Evolutionary conservation across 2,888 invertebrate genomes (phyloP), one percentile per base, ranked within the genome.

Genomic region (Trachelus tabidus): DNA sequence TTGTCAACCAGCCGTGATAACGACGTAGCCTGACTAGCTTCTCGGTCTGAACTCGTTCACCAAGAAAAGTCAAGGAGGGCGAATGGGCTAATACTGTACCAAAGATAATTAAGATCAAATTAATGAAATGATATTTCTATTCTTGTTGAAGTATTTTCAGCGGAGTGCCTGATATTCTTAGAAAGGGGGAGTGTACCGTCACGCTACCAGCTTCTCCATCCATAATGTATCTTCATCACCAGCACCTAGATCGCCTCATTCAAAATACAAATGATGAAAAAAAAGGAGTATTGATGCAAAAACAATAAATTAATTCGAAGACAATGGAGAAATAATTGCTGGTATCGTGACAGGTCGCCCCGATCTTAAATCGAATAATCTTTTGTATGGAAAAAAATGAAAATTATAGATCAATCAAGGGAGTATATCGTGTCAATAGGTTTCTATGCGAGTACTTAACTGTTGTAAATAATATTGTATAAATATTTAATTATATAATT

Each of bases 81-180:
- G 81, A 79, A 85, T 81, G 82, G 81, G 83, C 81, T 82, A 85
- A 81, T 79, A 79, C 80, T 86, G 84, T 87, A 88, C 86, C 88
- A 88, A 89, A 89, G 89, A 87, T 82, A 83, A 84, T 80, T 83
- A 84, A 81, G 81, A 81, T 85, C 82, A 81, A 81, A 74, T 85
- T 82, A 82, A 86, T 81, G 83, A 83, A 77, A 77, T 79, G 73
- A 79, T 79, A 81, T 83, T 82, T 86, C 83, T 87, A 85, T 87
- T 87, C 86, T 88, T 85, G 87, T 86, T 87, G 85, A 85, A 81
- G 84, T 84, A 85, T 87, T 86, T 87, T 88, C 87, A 88, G 86
- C 86, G 86, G 89, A 88, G 89, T 90, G 89, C 89, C 90, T 90
- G 90, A 89, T 84, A 88, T 85, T 86, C 81, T 85, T 85, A 85